Evolutionary conservation across 2,888 invertebrate species (phyloP).

Genomic region (Phyllotreta cruciferae): DNA sequence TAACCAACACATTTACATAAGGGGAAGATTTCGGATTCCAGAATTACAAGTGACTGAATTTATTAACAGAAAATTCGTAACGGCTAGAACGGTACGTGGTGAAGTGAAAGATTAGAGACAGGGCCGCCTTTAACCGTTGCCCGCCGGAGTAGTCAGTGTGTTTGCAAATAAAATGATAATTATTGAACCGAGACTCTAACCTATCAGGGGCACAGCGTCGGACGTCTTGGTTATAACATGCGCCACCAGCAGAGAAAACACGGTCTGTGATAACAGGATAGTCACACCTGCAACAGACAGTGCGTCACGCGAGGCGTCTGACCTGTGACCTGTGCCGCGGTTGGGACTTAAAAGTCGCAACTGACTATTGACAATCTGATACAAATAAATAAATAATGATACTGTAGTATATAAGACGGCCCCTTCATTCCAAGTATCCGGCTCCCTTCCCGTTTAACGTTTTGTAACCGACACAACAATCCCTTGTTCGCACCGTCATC

Average conservation of each 20-base stretch:
- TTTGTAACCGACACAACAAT: conserved; percentile 7
- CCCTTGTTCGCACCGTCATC: not conserved
- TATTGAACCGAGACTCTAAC: conserved; percentile 64
- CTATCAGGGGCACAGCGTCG: conserved; percentile 99
- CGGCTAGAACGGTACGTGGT: conserved; percentile 10
- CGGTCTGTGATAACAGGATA: conserved; percentile 98
- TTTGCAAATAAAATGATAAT: conserved; percentile 54
- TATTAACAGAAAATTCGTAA: too few species aligned
- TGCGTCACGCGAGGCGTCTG: conserved; percentile 60
- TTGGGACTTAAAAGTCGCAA: conserved; percentile 21
- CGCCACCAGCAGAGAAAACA: conserved; percentile 98
- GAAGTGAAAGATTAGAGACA: conserved; percentile 34
- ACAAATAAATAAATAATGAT: conserved; percentile 6
- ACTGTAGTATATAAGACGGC: conserved; percentile 34
- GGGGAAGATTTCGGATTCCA: too few species aligned
- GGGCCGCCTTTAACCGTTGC: conserved; percentile 48
- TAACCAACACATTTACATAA: too few species aligned
- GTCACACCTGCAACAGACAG: conserved; percentile 94
- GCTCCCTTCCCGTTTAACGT: conserved; percentile 53
- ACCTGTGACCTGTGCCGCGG: conserved; percentile 60
- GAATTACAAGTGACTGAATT: too few species aligned
- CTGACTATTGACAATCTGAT: conserved; percentile 5
- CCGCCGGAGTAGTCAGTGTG: conserved; percentile 42
- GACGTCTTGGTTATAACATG: conserved; percentile 99
- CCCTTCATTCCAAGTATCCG: conserved; percentile 59